Evolutionary conservation across 2,113 vertebrate genomes (phyloP).

Genomic region (Acrocephalus arundinaceus): DNA sequence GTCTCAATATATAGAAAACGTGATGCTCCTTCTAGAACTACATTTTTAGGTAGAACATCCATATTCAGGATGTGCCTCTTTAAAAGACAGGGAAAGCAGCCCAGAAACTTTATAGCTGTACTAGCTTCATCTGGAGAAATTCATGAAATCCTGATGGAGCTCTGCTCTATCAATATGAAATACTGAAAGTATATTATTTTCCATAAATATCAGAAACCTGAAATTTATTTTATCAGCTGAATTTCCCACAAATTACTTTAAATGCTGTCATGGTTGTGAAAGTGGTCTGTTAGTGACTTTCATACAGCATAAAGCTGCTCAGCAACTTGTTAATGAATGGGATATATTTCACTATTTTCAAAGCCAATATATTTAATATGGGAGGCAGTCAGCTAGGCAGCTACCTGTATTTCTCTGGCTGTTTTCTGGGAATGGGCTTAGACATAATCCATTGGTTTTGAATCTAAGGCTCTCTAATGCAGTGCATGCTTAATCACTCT

Average conservation of each 20-base stretch:
- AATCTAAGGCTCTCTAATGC: neutral
- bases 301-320: neutral
- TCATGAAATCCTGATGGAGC: neutral
- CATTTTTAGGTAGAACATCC: neutral
- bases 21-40: neutral
- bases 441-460: neutral
- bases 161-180: neutral
- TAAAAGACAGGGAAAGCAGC: neutral
- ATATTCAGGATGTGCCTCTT: neutral
- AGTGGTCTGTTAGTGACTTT: neutral
- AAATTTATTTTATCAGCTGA: neutral
- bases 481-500: neutral
- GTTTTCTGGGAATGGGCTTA: neutral
- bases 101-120: neutral
- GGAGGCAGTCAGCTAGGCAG: neutral
- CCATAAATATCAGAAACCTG: neutral
- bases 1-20: neutral
- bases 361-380: neutral
- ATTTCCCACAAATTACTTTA: neutral
- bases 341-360: neutral
- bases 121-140: neutral
- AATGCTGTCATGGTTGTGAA: neutral
- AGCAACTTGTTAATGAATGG: neutral
- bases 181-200: neutral
- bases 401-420: neutral